Evolutionary conservation across 2,797 vertebrate species (phyloP).

Genomic region (Taenioides sp.): DNA sequence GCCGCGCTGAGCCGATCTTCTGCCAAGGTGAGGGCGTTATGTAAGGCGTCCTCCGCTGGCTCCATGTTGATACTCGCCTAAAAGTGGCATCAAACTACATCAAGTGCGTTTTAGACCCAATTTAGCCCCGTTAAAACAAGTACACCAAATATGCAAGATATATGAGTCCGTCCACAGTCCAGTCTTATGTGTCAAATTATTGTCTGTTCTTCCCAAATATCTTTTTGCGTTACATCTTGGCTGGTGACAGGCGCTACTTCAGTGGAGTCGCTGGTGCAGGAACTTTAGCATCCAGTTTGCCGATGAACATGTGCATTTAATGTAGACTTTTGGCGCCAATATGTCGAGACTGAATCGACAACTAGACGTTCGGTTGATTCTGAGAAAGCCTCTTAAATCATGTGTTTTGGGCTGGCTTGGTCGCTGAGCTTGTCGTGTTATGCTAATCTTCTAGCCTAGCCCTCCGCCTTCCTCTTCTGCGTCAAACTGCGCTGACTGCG

Average conservation of each 20-base stretch:
- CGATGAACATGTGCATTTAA: background rate
- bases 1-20: slow-evolving; percentile 46
- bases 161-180: background rate
- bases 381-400: slow-evolving; percentile 24
- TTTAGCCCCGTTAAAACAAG: background rate
- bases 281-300: background rate
- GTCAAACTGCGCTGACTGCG: slow-evolving; percentile 37
- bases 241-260: slow-evolving; percentile 6
- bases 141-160: too few species aligned
- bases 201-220: background rate
- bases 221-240: slow-evolving; percentile 2
- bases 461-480: slow-evolving; percentile 25
- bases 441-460: slow-evolving; percentile 22
- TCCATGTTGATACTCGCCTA: slow-evolving; percentile 62
- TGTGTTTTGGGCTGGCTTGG: background rate
- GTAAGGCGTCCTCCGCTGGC: slow-evolving; percentile 69
- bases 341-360: background rate
- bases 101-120: background rate
- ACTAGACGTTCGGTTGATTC: rapidly evolving
- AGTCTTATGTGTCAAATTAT: background rate
- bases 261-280: background rate
- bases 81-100: background rate
- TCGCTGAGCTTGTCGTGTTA: slow-evolving; percentile 31
- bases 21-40: slow-evolving; percentile 62
- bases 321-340: background rate